These are phyloP conservation scores for Linyphia triangularis DNA, from an alignment of 2,888 invertebrate genomes.

Conservation along the genomic window DNA sequence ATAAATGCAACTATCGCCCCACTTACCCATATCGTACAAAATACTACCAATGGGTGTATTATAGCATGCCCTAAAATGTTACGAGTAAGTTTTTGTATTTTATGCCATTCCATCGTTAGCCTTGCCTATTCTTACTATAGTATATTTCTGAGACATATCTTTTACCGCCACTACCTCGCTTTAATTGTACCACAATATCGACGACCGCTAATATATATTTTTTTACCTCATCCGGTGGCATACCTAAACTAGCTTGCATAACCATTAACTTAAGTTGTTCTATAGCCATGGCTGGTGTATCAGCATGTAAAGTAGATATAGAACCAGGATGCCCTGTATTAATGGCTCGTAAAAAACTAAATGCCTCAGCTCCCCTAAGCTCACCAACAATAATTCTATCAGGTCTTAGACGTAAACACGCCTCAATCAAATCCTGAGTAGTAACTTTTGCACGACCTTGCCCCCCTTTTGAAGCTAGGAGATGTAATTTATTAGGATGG, in stretches of 20 bases:
- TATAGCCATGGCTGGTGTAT: not conserved
- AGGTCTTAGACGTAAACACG: constrained; percentile 3
- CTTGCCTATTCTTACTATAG: not conserved
- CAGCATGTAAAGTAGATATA: not conserved
- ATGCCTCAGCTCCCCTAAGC: not conserved
- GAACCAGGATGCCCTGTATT: constrained; percentile 1
- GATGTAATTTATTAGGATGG: constrained; percentile 1
- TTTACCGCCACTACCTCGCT: not conserved
- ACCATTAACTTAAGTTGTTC: not conserved
- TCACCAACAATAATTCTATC: constrained; percentile 7
- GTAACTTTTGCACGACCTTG: constrained; percentile 1
- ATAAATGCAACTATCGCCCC: not conserved
- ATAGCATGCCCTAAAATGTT: not conserved
- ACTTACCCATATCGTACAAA: not conserved
- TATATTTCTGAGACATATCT: not conserved
- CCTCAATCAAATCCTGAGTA: constrained; percentile 4
- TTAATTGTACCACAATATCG: not conserved
- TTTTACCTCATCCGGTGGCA: not conserved
- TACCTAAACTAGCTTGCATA: not conserved
- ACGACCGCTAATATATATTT: not conserved
- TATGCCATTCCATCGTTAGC: no score
- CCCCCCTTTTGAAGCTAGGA: not conserved
- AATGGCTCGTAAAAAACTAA: not conserved
- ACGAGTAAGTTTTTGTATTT: not conserved
- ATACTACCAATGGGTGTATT: not conserved